phyloP scores from a whole-genome alignment of 2,113 vertebrate genomes.

The Periophthalmodon schlosseri region DNA sequence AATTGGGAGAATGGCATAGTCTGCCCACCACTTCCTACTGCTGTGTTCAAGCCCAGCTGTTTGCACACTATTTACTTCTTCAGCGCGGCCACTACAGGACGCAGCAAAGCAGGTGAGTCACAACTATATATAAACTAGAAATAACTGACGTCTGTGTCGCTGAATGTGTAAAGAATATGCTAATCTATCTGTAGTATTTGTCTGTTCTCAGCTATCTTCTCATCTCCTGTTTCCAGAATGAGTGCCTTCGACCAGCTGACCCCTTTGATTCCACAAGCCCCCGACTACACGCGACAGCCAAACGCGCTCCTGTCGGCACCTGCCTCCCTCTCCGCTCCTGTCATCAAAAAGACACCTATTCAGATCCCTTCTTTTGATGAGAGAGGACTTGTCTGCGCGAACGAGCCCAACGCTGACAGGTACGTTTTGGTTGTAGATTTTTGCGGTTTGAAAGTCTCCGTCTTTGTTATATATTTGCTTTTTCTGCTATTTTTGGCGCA shows the following conservation, averaged over 20 bases:
- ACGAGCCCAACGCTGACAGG: conserved; percentile 36
- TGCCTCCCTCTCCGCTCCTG: conserved; percentile 68
- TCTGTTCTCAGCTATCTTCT: not conserved
- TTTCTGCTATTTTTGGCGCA: conserved; percentile 12
- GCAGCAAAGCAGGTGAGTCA: conserved; percentile 69
- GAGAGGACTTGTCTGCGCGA: conserved; percentile 50
- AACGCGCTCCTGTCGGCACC: conserved; percentile 49
- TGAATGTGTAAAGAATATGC: not conserved
- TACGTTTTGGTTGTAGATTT: conserved; percentile 23
- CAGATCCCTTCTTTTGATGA: conserved; percentile 71
- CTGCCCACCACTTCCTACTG: conserved; percentile 71
- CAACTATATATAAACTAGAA: not conserved
- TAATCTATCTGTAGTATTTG: not conserved
- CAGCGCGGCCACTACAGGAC: conserved; percentile 35
- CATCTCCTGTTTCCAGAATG: conserved; percentile 55
- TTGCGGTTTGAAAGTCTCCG: not conserved
- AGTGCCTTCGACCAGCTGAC: conserved; percentile 52
- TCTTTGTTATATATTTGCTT: conserved; percentile 3
- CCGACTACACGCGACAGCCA: conserved; percentile 38
- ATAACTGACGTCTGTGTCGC: not conserved
- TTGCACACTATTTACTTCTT: conserved; percentile 38
- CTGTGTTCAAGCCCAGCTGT: conserved; percentile 31
- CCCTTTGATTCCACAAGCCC: conserved; percentile 41
- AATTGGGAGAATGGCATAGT: conserved; percentile 77
- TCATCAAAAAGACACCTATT: conserved; percentile 74